Evolutionary conservation across 2,113 vertebrate species (phyloP).

Genomic region (Carassius carassius): DNA sequence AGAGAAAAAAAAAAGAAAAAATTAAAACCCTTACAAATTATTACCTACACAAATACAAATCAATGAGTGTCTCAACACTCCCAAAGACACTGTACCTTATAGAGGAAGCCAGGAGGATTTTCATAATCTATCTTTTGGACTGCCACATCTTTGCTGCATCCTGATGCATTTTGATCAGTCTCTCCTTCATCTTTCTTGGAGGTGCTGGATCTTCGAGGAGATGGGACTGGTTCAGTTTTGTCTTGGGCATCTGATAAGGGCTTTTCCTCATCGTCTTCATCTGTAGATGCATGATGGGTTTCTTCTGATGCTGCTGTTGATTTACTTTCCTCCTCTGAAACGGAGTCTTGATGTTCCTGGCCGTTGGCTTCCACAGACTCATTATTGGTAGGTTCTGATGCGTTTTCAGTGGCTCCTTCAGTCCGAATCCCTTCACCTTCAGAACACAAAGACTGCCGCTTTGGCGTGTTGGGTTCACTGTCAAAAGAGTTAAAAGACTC

Average conservation of each 20-base stretch:
- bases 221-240: constrained; percentile 9
- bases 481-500: constrained; percentile 38
- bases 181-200: not conserved
- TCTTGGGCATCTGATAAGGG: not conserved
- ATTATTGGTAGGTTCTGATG: constrained; percentile 1
- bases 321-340: not conserved
- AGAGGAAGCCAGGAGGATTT: constrained; percentile 48
- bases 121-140: constrained; percentile 10
- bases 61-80: constrained; percentile 54
- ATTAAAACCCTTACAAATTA: not conserved
- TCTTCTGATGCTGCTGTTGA: constrained; percentile 34
- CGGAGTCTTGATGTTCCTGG: constrained; percentile 18
- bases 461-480: constrained; percentile 37
- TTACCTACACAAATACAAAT: not conserved
- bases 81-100: constrained; percentile 38
- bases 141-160: not conserved
- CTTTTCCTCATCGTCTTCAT: not conserved
- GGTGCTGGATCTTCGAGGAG: not conserved
- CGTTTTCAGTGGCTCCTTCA: not conserved
- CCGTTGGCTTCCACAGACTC: not conserved
- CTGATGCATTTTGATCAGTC: not conserved
- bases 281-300: not conserved
- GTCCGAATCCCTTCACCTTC: constrained; percentile 18
- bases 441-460: constrained; percentile 35
- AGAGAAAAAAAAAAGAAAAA: constrained; percentile 2